Conservation (phyloP, 2,888 invertebrate species). For the Geophilus truncorum region DNA sequence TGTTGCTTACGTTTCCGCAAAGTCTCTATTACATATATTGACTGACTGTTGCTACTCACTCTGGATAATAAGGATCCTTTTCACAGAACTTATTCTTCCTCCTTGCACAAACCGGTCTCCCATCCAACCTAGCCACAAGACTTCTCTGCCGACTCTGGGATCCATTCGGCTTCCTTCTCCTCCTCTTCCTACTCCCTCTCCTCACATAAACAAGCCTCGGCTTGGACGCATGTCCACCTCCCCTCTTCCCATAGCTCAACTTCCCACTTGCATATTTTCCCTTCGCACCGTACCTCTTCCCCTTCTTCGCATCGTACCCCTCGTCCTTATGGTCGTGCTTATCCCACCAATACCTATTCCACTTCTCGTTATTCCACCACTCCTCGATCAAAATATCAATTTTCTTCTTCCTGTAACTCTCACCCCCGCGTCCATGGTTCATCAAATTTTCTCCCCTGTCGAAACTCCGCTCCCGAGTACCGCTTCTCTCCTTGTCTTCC, state of each 20-base stretch:
- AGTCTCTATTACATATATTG: too few species aligned
- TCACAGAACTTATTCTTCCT: background rate
- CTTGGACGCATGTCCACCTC: background rate
- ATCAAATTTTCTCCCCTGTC: background rate
- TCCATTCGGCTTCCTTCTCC: background rate
- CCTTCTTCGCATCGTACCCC: background rate
- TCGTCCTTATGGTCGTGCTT: background rate
- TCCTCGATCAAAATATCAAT: constrained; percentile 31
- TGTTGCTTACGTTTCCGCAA: too few species aligned
- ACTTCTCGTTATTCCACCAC: constrained; percentile 33
- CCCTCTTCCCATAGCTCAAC: background rate
- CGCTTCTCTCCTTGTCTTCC: background rate
- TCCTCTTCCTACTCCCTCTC: background rate
- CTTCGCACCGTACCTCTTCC: background rate
- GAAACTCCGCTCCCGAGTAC: background rate
- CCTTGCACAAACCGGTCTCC: constrained; percentile 9
- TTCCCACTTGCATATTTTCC: background rate
- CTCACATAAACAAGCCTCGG: background rate
- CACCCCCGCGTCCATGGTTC: background rate
- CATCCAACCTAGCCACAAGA: background rate
- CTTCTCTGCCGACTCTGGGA: background rate
- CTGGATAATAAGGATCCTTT: constrained; percentile 21
- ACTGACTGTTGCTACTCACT: background rate
- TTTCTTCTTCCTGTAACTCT: constrained; percentile 28
- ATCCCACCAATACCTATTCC: constrained; percentile 28